Evolutionary conservation across 2,113 vertebrate genomes (phyloP), one percentile per base, ranked within the genome.

Genomic region (Trochalopteron elliotii): DNA sequence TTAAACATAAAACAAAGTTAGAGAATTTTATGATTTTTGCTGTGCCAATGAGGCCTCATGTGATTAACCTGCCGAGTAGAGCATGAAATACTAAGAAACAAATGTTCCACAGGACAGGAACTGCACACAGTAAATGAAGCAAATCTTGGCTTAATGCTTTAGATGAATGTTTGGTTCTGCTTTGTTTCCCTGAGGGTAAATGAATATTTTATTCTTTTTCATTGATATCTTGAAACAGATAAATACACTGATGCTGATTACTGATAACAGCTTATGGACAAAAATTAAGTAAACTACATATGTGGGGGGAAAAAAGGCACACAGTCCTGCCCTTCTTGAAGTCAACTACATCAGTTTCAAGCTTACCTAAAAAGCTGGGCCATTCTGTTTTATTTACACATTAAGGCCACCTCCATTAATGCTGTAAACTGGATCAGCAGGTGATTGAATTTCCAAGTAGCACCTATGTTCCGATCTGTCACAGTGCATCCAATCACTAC

Each of bases 31-130:
- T 27, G 78, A 39, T 67, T 90, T 94, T 67, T 83, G 15, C 59
- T 64, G 52, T 40, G 24, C 47, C 17, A 63, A 5, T 56, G 35
- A 78, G 17, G 56, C 74, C 79, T 90, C 70, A 74, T 63, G n/a
- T 86, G 71, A 92, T 85, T 81, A 96, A 94, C 59, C 55, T 7
- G 5, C 52, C 0, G 33, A 74, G 35, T 4, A 90, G 72, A 68
- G 75, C 82, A 59, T 79, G 55, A 91, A 93, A 83, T 59, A 17
- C 35, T 92, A 11, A 86, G 87, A 91, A 95, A 88, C 17, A 88
- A 93, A 94, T 88, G 68, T 92, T 97, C 92, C 92, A 83, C 1
- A 0, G 59, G 47, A 56, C 82, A 88, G 71, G 64, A 96, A 95
- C 52, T 92, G n/a, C 39, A 90, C 59, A 63, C 12, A 49, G 82